A percentile compares a stretch with the other conserved stretches of the same genome.
Conservation (phyloP, 2,888 invertebrate species). For the Agelastica alni region DNA sequence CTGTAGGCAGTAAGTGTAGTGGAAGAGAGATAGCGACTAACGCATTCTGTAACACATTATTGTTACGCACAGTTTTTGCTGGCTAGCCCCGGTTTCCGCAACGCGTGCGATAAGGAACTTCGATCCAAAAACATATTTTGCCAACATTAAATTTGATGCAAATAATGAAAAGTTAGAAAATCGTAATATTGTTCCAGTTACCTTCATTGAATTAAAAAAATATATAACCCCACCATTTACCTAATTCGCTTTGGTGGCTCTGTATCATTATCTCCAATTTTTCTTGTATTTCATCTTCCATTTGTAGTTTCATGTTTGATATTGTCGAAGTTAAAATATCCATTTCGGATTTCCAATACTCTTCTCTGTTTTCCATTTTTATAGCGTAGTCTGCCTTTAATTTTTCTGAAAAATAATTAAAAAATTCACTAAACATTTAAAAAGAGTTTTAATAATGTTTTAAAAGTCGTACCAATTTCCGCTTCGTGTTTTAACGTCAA, state of each 20-base stretch:
- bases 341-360: conserved; percentile 55
- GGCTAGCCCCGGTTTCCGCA: no score
- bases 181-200: no score
- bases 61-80: no score
- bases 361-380: conserved; percentile 54
- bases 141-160: no score
- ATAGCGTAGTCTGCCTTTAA: conserved; percentile 54
- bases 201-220: no score
- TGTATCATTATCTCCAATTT: conserved; percentile 59
- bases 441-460: no score
- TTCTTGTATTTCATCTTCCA: conserved; percentile 57
- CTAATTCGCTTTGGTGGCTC: conserved; percentile 66
- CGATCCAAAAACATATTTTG: no score
- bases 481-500: conserved; percentile 67
- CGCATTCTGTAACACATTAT: no score
- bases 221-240: conserved; percentile 55
- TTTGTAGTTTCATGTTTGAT: conserved; percentile 58
- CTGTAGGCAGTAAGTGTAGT: no score
- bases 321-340: conserved; percentile 54
- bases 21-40: no score
- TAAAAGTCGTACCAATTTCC: conserved; percentile 66
- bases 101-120: no score
- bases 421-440: neutral
- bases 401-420: conserved; percentile 46
- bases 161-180: no score